Base-by-base conservation (phyloP, 2,113 vertebrate species). In the Parus major region DNA sequence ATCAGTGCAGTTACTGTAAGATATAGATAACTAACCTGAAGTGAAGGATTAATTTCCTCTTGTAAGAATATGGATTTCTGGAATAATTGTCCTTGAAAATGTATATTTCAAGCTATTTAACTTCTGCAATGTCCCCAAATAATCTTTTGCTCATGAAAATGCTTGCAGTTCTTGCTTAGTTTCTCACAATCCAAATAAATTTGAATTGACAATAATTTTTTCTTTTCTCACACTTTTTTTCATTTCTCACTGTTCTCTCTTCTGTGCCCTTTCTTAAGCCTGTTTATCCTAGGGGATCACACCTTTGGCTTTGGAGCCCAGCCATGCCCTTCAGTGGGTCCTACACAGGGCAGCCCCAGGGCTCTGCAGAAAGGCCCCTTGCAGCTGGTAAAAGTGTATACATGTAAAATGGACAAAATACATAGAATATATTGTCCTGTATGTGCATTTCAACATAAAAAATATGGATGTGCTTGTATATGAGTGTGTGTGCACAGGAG, bases 191-290 rank as follows among this genome's bases (percentile, higher is more conserved):
- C 8, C 6, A 47, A 86, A 79, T 20, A 31, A 35, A 63, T 64
- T n/a, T 59, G 13, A 69, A 44, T 25, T 28, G 21, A 5, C 12
- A 73, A 59, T 24, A 1, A 41, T 87, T 70, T 90, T 65, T 3
- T 63, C 3, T 3, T 24, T 47, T 53, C 21, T 28, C 9, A 28
- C 17, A 6, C 3, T 8, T n/a, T 52, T 52, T 71, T 31, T 18
- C 3, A 22, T 61, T 60, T 8, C 42, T 55, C 13, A 22, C 4
- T 64, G 4, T 8, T 47, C 20, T 52, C 10, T 69, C 28, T 42
- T 35, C 5, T 4, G 0, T 55, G 1, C 1, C 4, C 5, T 56
- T 12, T 46, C 29, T 50, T 13, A 61, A 52, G 24, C 4, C 5
- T 29, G 2, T 13, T 65, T 70, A 47, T 14, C 6, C 22, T 1